phyloP scores from a whole-genome alignment of 2,888 invertebrate species.

The Stratiomys singularior region DNA sequence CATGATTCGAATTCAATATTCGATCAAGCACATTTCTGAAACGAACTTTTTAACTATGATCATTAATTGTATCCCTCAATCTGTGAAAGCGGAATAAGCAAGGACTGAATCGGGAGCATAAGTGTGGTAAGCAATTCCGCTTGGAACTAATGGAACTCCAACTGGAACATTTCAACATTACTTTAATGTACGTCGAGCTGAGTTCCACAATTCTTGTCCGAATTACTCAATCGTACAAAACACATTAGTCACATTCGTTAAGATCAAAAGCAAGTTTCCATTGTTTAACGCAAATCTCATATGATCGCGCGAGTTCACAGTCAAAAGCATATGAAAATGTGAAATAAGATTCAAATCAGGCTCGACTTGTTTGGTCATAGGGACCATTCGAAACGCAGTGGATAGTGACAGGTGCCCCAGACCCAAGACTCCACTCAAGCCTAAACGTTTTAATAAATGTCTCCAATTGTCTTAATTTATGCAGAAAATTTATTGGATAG shows the following conservation, averaged over 20 bases:
- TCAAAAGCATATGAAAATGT: not conserved
- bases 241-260: constrained; percentile 1
- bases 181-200: not conserved
- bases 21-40: too few relatives aligned
- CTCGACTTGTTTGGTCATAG: not conserved
- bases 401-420: not conserved
- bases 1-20: too few relatives aligned
- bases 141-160: not conserved
- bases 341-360: not conserved
- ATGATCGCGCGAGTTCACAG: not conserved
- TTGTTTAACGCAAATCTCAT: not conserved
- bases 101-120: too few relatives aligned
- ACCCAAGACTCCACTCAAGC: not conserved
- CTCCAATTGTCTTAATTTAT: constrained; percentile 36
- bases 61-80: too few relatives aligned
- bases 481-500: not conserved
- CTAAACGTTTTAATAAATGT: constrained; percentile 23
- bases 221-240: not conserved
- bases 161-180: constrained; percentile 1
- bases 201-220: not conserved
- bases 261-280: not conserved
- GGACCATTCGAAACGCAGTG: not conserved
- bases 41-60: too few relatives aligned
- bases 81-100: too few relatives aligned
- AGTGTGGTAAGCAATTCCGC: too few relatives aligned